A percentile compares a stretch with the other conserved stretches of the same genome.
Evolutionary conservation across 2,113 vertebrate species (phyloP).

Genomic region (Hemichromis elongatus): DNA sequence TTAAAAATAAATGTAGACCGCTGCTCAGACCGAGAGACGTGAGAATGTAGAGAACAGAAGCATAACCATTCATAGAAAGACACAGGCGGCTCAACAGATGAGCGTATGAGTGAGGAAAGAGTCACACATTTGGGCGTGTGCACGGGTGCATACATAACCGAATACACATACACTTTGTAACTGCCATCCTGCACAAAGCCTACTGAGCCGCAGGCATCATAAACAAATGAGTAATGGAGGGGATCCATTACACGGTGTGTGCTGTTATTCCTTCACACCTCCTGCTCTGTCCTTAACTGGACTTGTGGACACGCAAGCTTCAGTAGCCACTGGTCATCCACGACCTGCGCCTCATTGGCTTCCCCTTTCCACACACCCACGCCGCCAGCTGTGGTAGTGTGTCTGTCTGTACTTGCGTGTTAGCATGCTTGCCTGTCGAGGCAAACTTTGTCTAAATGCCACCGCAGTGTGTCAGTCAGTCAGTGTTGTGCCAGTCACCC

Average conservation of each 20-base stretch:
- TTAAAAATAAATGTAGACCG: background rate
- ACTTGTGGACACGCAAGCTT: constrained; percentile 15
- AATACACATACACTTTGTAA: background rate
- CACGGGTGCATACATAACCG: background rate
- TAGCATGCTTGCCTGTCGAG: background rate
- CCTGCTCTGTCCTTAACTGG: constrained; percentile 45
- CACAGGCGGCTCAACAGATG: constrained; percentile 18
- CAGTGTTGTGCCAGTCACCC: constrained; percentile 44
- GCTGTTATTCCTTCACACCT: constrained; percentile 39
- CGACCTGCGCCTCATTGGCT: constrained; percentile 51
- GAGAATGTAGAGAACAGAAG: constrained; percentile 2
- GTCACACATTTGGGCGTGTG: background rate
- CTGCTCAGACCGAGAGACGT: background rate
- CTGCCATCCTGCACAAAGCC: background rate
- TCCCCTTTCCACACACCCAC: constrained; percentile 60
- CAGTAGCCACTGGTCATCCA: constrained; percentile 39
- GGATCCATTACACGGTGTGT: constrained; percentile 27
- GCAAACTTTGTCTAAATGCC: constrained; percentile 53
- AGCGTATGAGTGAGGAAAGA: background rate
- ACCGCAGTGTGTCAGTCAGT: constrained; percentile 36
- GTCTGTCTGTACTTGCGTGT: background rate
- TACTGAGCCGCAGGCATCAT: constrained; percentile 12
- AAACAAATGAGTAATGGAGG: constrained; percentile 61
- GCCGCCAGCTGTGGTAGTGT: constrained; percentile 36
- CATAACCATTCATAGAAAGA: constrained; percentile 20